Conservation (phyloP, 2,797 vertebrate species). For the Fistularia tabacaria region DNA sequence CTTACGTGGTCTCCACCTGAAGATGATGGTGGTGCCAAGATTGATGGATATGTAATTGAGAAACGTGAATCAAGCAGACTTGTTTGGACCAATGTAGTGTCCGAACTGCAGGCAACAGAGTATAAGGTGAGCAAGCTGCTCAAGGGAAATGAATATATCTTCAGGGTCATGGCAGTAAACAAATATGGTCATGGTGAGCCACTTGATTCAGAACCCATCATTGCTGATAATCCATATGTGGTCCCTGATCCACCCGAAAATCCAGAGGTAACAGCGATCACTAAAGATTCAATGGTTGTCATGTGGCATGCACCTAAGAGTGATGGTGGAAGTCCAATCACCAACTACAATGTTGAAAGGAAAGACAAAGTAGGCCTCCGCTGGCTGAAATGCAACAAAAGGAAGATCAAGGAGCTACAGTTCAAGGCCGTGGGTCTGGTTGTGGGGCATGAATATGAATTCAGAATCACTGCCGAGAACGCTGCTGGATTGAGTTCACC, state of each 20-base stretch:
- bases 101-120: conserved; percentile 84
- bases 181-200: conserved; percentile 94
- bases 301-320: conserved; percentile 93
- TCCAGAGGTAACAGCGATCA: conserved; percentile 89
- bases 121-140: conserved; percentile 90
- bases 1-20: conserved; percentile 88
- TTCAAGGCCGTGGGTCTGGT: conserved; percentile 88
- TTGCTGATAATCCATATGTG: conserved; percentile 90
- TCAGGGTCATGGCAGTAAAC: conserved; percentile 97
- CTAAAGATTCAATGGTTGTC: conserved; percentile 94
- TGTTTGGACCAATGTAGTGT: conserved; percentile 90
- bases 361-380: conserved; percentile 88
- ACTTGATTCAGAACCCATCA: conserved; percentile 86
- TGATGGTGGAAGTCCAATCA: conserved; percentile 93
- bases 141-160: conserved; percentile 97
- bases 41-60: conserved; percentile 91
- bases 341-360: conserved; percentile 89
- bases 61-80: conserved; percentile 97
- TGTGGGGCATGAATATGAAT: conserved; percentile 93
- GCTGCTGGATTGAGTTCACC: conserved; percentile 90
- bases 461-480: conserved; percentile 91
- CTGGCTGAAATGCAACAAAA: conserved; percentile 97
- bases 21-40: conserved; percentile 93
- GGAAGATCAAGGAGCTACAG: conserved; percentile 87
- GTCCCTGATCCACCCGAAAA: conserved; percentile 88